Evolutionary conservation across 2,888 invertebrate species (phyloP), one percentile per base, ranked within the genome.

Genomic region (Dryococelus australis): DNA sequence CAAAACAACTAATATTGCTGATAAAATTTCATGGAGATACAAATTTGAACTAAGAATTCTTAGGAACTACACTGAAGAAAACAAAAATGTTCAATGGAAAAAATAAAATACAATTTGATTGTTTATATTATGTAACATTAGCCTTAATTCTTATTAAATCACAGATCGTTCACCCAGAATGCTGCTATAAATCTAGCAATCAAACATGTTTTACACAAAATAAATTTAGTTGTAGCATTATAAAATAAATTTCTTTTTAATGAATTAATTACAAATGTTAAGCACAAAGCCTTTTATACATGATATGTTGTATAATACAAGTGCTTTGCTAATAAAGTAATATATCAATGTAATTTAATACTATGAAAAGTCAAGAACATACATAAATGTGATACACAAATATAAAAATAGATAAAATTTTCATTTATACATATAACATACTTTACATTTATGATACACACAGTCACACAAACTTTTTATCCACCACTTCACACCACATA

Each of bases 401-500:
- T 28, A 84, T 84, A 84, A 84, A 28, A 47, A 43, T 84, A n/a
- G n/a, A 84, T 83, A 84, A 84, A 84, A 43, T 84, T 43, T 84
- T 84, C 35, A 83, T 43, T 83, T 83, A 83, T 43, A 43, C 83
- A 83, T 43, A 43, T 27, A 43, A 83, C 20, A 20, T 43, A 20
- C 35, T 83, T 43, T 83, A 83, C 35, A 35, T 12, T 13, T 24
- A 83, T 43, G 20, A 28, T 35, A 83, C 35, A 83, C 83, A 83
- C 83, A 43, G 0, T 20, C 35, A 80, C 20, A 27, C 24, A n/a
- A 10, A n/a, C n/a, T 27, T 43, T 16, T 83, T 65, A 20, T 65
- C 16, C 10, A 16, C n/a, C 20, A 65, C 65, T 65, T 65, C 16
- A 65, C 16, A 65, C 16, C n/a, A 65, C 65, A 65, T n/a, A 65